Conservation (phyloP, 2,888 invertebrate genomes). For the Drosophila quinaria region DNA sequence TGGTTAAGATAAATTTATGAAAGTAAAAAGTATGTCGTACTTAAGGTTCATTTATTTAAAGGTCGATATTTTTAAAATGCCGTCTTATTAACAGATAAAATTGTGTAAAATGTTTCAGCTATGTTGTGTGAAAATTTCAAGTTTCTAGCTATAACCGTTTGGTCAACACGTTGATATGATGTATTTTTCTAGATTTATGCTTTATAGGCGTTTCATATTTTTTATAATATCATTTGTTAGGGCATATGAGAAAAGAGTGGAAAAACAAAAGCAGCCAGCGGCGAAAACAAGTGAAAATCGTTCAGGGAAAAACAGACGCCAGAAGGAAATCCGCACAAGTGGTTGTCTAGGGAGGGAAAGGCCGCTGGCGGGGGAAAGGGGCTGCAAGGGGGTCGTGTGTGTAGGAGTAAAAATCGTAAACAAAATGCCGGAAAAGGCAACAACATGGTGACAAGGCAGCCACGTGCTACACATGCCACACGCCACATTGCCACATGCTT, state of each 20-base stretch:
- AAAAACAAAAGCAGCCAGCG: slow-evolving; percentile 47
- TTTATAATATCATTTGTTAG: slow-evolving; percentile 3
- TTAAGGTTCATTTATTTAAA: no score
- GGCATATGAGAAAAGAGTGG: slow-evolving; percentile 19
- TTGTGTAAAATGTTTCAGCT: no score
- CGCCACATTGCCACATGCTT: slow-evolving; percentile 56
- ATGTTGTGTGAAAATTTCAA: no score
- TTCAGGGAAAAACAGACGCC: slow-evolving; percentile 70
- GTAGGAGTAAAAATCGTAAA: slow-evolving; percentile 66
- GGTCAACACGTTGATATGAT: no score
- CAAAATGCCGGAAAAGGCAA: slow-evolving; percentile 80
- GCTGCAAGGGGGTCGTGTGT: not conserved
- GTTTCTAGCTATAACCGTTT: no score
- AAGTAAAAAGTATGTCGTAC: no score
- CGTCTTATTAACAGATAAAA: no score
- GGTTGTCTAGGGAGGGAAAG: not conserved
- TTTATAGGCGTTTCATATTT: not conserved
- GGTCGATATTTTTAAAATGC: no score
- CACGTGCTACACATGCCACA: slow-evolving; percentile 72
- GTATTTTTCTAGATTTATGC: no score
- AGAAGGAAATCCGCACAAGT: slow-evolving; percentile 67
- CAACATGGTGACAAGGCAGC: slow-evolving; percentile 71
- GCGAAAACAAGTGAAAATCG: slow-evolving; percentile 77
- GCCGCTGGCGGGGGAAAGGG: not conserved
- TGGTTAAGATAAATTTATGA: no score